Percentiles rank a stretch among this genome's conserved stretches.
These are phyloP conservation scores for Vanessa atalanta DNA, from an alignment of 1,140 invertebrate genomes.

Conservation along the genomic window DNA sequence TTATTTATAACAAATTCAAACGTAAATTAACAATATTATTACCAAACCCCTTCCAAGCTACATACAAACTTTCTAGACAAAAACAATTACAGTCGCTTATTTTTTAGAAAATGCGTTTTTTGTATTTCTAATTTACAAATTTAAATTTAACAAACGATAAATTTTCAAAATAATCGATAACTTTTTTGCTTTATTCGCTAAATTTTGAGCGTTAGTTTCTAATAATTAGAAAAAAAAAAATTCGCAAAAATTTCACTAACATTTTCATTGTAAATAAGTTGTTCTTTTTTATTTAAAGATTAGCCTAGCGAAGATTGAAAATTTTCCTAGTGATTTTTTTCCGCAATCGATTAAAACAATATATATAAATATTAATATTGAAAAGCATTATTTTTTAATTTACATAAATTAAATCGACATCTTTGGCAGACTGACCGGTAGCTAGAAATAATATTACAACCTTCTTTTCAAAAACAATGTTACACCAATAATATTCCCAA, in stretches of 20 bases:
- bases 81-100: background rate
- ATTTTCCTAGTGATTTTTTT: constrained; percentile 6
- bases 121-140: constrained; percentile 16
- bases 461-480: background rate
- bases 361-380: background rate
- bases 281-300: constrained; percentile 6
- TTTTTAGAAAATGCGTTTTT: background rate
- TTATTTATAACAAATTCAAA: background rate
- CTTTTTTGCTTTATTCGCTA: constrained; percentile 14
- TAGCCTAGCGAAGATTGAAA: constrained; percentile 14
- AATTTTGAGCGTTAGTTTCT: constrained; percentile 39
- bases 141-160: constrained; percentile 27
- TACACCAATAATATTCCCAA: background rate
- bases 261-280: constrained; percentile 23
- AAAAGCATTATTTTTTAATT: background rate
- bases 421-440: constrained; percentile 8
- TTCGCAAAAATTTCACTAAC: constrained; percentile 27
- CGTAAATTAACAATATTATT: background rate
- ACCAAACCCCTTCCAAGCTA: background rate
- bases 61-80: background rate
- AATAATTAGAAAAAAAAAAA: constrained; percentile 24
- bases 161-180: constrained; percentile 16
- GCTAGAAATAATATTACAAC: background rate
- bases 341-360: background rate
- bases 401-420: background rate